phyloP scores from a whole-genome alignment of 2,888 invertebrate species.

The Chymomyza caudatula region DNA sequence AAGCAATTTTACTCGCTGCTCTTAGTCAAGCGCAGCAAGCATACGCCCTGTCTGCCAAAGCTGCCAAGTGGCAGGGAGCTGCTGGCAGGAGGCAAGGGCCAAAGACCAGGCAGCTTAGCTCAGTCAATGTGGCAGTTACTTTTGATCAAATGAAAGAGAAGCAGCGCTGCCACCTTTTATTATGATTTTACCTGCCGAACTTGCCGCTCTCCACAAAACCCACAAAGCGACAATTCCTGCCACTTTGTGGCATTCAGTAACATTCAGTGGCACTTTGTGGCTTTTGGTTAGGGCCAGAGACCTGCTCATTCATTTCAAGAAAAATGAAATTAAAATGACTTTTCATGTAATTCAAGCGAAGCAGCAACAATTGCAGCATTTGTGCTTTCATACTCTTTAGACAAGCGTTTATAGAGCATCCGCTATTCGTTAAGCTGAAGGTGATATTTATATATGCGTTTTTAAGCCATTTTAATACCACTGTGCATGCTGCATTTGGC shows the following conservation, averaged over 20 bases:
- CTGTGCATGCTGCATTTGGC: background rate
- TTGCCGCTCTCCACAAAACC: background rate
- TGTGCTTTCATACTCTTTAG: no score
- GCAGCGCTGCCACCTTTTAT: background rate
- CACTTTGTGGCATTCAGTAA: background rate
- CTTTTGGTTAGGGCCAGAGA: background rate
- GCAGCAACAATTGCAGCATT: constrained; percentile 1
- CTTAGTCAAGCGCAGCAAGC: constrained; percentile 6
- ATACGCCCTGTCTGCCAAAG: background rate
- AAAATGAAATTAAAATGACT: background rate
- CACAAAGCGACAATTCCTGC: constrained; percentile 21
- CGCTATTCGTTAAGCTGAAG: no score
- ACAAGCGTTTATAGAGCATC: no score
- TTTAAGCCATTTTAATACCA: no score
- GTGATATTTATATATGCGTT: no score
- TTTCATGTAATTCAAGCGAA: background rate
- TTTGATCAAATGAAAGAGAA: constrained; percentile 6
- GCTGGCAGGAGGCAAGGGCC: background rate
- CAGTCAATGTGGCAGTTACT: background rate
- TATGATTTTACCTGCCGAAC: background rate
- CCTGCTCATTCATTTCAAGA: background rate
- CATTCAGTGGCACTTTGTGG: background rate
- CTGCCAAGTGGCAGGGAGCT: background rate
- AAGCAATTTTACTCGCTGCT: constrained; percentile 32
- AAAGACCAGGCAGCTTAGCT: background rate